A percentile compares a stretch with the other conserved stretches of the same genome.
These are phyloP conservation scores for Melanotaenia duboulayi DNA, from an alignment of 2,113 vertebrate species.

Conservation along the genomic window DNA sequence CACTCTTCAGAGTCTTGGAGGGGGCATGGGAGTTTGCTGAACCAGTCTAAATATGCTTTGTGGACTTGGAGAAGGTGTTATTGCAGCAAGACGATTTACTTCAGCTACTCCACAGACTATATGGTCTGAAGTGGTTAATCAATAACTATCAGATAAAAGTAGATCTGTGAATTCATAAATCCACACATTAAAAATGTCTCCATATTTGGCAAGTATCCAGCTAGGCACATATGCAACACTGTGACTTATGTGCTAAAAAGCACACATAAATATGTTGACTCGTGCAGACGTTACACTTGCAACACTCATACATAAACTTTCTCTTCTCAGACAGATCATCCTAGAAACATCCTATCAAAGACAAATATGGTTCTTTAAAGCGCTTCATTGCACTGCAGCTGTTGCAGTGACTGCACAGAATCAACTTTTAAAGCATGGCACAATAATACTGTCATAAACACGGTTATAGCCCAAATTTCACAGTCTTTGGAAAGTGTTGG, in stretches of 20 bases:
- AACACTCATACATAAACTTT: background rate
- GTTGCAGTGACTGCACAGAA: slow-evolving; percentile 3
- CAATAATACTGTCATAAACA: background rate
- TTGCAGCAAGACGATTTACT: too few species aligned
- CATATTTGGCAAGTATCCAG: too few species aligned
- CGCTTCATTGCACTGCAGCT: slow-evolving; percentile 24
- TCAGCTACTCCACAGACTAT: background rate
- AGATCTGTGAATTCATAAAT: too few species aligned
- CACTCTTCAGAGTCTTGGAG: too few species aligned
- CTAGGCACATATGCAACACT: too few species aligned
- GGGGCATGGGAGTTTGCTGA: too few species aligned
- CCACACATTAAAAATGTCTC: too few species aligned
- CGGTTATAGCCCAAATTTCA: background rate
- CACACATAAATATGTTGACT: too few species aligned
- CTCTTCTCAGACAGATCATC: background rate
- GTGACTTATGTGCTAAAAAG: too few species aligned
- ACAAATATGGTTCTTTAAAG: slow-evolving; percentile 28
- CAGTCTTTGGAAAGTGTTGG: slow-evolving; percentile 2
- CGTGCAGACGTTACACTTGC: background rate
- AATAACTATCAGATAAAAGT: too few species aligned
- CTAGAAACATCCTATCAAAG: slow-evolving; percentile 31
- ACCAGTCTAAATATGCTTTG: too few species aligned
- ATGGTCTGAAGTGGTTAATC: background rate
- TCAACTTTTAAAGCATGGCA: background rate
- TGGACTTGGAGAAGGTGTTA: too few species aligned